Evolutionary conservation across 2,113 vertebrate genomes (phyloP).

Genomic region (Amblyopsis rosae): DNA sequence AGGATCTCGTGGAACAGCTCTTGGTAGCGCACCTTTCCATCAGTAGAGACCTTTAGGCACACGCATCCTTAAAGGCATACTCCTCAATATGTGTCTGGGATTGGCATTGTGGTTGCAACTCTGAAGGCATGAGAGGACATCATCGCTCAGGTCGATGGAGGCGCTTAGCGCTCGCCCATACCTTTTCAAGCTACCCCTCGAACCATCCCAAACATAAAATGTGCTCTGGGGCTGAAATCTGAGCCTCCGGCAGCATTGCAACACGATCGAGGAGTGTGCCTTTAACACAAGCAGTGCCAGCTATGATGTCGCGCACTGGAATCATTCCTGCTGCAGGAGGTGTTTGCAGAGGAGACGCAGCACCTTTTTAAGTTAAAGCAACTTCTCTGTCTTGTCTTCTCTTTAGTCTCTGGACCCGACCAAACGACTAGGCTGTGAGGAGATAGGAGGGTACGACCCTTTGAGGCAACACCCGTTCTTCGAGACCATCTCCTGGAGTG

Average conservation of each 20-base stretch:
- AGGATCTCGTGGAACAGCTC: slow-evolving; percentile 94
- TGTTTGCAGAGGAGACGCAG: neutral
- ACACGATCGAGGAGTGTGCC: too few species aligned
- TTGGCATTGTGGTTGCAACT: too few species aligned
- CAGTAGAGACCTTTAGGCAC: neutral
- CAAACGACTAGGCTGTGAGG: slow-evolving; percentile 94
- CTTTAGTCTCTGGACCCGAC: slow-evolving; percentile 90
- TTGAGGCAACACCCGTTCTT: slow-evolving; percentile 94
- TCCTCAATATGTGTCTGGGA: neutral
- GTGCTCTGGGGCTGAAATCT: neutral
- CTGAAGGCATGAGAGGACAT: too few species aligned
- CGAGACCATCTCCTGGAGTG: slow-evolving; percentile 89
- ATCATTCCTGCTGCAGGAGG: neutral
- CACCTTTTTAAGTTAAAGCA: slow-evolving; percentile 3
- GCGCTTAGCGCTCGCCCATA: too few species aligned
- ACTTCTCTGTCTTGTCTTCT: neutral
- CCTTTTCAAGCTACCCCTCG: too few species aligned
- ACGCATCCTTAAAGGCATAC: neutral
- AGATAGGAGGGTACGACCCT: slow-evolving; percentile 91
- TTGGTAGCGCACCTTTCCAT: slow-evolving; percentile 80
- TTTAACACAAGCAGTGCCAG: too few species aligned
- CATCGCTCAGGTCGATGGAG: too few species aligned
- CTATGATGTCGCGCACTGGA: too few species aligned
- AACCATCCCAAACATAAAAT: neutral
- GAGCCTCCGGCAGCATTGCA: too few species aligned